phyloP scores from a whole-genome alignment of 2,113 vertebrate species.

The Trichechus manatus region DNA sequence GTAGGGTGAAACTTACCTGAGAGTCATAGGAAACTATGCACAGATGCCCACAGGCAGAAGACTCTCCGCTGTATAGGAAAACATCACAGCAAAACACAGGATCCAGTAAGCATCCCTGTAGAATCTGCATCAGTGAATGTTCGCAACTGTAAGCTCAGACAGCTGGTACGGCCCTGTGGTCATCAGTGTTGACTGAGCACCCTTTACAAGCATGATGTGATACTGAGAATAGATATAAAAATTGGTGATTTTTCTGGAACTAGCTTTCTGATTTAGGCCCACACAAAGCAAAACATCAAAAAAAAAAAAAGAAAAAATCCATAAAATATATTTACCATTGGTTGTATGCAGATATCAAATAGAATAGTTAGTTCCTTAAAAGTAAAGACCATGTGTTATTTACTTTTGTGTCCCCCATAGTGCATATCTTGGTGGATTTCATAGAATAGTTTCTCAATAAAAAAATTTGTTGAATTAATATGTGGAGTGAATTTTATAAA shows the following conservation, averaged over 20 bases:
- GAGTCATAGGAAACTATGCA: neutral
- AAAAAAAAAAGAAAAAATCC: neutral
- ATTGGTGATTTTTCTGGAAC: neutral
- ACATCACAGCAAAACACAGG: neutral
- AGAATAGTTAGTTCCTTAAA: neutral
- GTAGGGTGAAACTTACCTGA: neutral
- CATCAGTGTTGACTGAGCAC: neutral
- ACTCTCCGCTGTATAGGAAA: neutral
- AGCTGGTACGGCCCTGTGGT: neutral
- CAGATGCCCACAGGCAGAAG: too few species aligned
- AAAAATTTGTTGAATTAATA: neutral
- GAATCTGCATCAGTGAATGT: too few species aligned
- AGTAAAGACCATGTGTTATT: neutral
- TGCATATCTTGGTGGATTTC: neutral
- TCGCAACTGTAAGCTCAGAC: neutral
- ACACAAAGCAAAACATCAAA: neutral
- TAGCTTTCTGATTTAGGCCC: neutral
- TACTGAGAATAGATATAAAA: neutral
- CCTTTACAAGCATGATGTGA: rapidly evolving
- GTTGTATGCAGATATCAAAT: neutral
- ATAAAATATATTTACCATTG: neutral
- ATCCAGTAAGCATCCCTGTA: neutral
- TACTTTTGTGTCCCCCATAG: neutral
- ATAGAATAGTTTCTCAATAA: neutral
- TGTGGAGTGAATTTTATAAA: neutral